Evolutionary conservation across 2,888 invertebrate genomes (phyloP).

Genomic region (Pammene aurita): DNA sequence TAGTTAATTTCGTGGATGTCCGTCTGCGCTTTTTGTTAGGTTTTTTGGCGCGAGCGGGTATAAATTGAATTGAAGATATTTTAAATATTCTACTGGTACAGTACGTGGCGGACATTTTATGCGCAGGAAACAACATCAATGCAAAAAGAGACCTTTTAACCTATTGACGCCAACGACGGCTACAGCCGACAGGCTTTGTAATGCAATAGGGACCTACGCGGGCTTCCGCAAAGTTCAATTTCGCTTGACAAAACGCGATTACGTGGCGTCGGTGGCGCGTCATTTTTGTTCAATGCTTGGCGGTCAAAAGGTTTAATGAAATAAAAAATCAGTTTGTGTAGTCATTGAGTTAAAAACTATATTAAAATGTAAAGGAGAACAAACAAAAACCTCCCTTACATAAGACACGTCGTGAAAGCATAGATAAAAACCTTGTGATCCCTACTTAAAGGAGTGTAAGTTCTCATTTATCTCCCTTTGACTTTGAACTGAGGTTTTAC

Average conservation of each 20-base stretch:
- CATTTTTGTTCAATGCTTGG: too few species aligned
- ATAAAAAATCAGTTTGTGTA: too few species aligned
- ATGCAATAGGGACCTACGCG: too few species aligned
- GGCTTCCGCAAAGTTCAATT: too few species aligned
- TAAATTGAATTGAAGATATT: constrained; percentile 21
- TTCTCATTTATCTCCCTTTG: constrained; percentile 68
- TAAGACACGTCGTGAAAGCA: constrained; percentile 26
- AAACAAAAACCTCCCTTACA: constrained; percentile 7
- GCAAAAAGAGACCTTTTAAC: too few species aligned
- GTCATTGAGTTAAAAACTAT: neutral
- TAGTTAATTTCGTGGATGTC: constrained; percentile 40
- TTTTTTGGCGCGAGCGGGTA: constrained; percentile 20
- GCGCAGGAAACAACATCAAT: neutral
- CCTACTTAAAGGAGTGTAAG: constrained; percentile 57
- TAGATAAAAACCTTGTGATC: constrained; percentile 61
- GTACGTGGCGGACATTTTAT: neutral
- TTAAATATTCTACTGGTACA: constrained; percentile 6
- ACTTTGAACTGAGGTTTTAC: constrained; percentile 70
- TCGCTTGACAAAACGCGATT: too few species aligned
- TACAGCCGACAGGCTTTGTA: too few species aligned
- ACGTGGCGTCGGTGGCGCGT: too few species aligned
- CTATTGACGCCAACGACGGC: too few species aligned
- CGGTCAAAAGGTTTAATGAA: too few species aligned
- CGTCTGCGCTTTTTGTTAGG: constrained; percentile 27
- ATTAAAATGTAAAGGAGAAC: neutral